phyloP scores from a whole-genome alignment of 2,113 vertebrate species.

The Xenopus laevis region DNA sequence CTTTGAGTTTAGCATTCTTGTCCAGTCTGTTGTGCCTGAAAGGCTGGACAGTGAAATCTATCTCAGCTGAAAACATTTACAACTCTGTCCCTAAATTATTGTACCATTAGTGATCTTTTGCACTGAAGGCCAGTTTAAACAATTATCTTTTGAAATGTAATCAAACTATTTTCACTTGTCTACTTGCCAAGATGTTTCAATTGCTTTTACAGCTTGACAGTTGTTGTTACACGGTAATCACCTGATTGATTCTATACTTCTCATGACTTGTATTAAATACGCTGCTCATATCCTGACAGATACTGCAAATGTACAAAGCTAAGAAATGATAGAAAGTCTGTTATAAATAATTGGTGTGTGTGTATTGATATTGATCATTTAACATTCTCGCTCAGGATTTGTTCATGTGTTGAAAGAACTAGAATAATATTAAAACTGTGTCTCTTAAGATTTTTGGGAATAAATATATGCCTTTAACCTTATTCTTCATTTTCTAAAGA shows the following conservation, averaged over 20 bases:
- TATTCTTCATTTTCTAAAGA: no score
- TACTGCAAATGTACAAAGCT: background rate
- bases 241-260: background rate
- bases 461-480: no score
- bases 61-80: background rate
- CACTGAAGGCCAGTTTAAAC: background rate
- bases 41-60: no score
- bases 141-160: background rate
- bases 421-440: no score
- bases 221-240: background rate
- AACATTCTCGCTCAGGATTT: no score
- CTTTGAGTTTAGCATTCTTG: no score
- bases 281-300: background rate
- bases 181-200: background rate
- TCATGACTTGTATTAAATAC: background rate
- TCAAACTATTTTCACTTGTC: background rate
- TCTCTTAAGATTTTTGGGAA: no score
- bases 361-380: no score
- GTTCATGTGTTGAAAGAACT: no score
- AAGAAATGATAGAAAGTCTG: background rate
- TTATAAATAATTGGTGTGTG: no score
- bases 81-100: background rate
- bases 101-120: background rate
- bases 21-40: no score
- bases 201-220: background rate